Conservation (phyloP, 2,797 vertebrate species). For the Cuniculus paca region DNA sequence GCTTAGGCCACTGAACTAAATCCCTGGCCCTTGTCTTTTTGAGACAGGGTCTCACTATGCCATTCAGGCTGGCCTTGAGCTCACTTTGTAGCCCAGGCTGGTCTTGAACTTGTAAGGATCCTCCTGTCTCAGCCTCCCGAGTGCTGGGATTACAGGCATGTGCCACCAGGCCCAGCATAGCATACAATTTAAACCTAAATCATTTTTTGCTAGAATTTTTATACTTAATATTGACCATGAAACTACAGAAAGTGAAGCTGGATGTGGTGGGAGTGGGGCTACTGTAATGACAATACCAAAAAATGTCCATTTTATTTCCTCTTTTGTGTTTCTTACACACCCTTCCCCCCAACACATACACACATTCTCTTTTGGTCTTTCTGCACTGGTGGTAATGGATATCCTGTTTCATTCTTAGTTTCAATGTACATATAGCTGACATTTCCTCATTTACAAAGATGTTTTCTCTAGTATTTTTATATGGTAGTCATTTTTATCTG, state of each 20-base stretch:
- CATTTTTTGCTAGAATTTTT: background rate
- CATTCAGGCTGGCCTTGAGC: background rate
- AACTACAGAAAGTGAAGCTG: background rate
- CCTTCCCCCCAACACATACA: background rate
- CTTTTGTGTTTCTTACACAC: slow-evolving; percentile 20
- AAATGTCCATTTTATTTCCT: slow-evolving; percentile 22
- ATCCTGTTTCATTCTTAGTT: background rate
- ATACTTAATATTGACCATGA: background rate
- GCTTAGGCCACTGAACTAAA: too few species aligned
- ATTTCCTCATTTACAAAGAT: slow-evolving; percentile 22
- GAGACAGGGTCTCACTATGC: background rate
- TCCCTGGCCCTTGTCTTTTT: too few species aligned
- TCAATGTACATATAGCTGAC: background rate
- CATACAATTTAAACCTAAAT: background rate
- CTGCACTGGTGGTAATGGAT: background rate
- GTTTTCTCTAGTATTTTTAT: slow-evolving; percentile 34
- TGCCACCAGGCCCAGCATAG: background rate
- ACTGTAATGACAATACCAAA: background rate
- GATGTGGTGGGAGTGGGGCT: background rate
- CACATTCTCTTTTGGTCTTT: background rate
- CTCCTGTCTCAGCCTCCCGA: background rate
- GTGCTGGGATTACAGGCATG: background rate
- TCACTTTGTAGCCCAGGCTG: background rate
- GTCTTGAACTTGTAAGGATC: background rate
- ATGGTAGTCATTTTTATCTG: slow-evolving; percentile 1